Percentiles rank a stretch among this genome's conserved stretches.
Evolutionary conservation across 2,888 invertebrate species (phyloP).

Genomic region (Caenorhabditis panamensis): DNA sequence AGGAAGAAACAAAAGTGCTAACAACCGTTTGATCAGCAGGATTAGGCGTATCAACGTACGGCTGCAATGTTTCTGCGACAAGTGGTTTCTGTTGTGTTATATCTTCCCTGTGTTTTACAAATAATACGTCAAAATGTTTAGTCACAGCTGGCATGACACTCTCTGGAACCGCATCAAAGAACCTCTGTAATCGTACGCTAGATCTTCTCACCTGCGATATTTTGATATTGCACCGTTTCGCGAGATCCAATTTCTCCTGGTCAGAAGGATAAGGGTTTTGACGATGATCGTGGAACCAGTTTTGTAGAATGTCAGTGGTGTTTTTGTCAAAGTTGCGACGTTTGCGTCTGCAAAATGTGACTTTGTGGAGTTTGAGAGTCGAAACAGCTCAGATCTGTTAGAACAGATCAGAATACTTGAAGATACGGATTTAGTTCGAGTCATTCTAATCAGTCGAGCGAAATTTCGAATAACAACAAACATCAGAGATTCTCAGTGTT

Average conservation of each 20-base stretch:
- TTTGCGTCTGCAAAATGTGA: conserved; percentile 61
- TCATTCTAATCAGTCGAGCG: not conserved
- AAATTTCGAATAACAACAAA: not conserved
- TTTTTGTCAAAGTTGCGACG: conserved; percentile 70
- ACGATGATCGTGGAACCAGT: conserved; percentile 64
- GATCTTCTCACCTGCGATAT: conserved; percentile 69
- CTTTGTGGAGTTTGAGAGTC: not conserved
- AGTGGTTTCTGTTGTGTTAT: not conserved
- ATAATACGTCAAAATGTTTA: not conserved
- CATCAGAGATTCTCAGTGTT: not conserved
- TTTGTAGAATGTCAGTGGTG: conserved; percentile 67
- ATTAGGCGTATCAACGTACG: not conserved
- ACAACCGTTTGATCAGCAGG: not conserved
- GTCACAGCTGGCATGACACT: conserved; percentile 18
- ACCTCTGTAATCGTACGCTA: conserved; percentile 26
- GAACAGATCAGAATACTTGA: not conserved
- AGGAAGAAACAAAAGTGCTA: not conserved
- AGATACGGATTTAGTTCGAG: not conserved
- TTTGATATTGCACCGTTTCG: conserved; percentile 67
- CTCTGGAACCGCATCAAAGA: conserved; percentile 8
- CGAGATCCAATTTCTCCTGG: conserved; percentile 65
- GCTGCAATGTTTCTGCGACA: not conserved
- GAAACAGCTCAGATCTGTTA: not conserved
- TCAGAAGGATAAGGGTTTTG: conserved; percentile 69
- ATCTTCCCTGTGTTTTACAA: not conserved